A percentile compares a stretch with the other conserved stretches of the same genome.
Conservation (phyloP, 2,113 vertebrate species). For the Phrynosoma blainvillii region DNA sequence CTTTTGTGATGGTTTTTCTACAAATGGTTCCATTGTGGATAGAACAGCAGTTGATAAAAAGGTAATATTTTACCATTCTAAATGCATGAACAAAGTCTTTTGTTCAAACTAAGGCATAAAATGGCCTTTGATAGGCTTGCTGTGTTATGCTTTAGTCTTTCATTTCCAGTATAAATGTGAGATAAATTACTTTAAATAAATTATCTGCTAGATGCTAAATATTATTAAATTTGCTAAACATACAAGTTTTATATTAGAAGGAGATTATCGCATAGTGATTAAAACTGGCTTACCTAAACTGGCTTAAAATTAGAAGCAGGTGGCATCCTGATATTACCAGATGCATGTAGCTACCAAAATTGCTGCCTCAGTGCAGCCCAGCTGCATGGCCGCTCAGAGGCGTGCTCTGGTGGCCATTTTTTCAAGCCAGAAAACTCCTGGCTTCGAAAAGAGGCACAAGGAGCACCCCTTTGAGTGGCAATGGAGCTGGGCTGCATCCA, state of each 20-base stretch:
- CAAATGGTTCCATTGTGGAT: constrained; percentile 16
- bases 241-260: neutral
- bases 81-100: constrained; percentile 33
- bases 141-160: constrained; percentile 30
- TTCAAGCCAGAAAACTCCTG: too few relatives aligned
- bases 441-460: too few relatives aligned
- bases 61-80: constrained; percentile 21
- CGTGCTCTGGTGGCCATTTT: too few relatives aligned
- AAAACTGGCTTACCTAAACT: too few relatives aligned
- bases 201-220: neutral
- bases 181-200: constrained; percentile 19
- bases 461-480: too few relatives aligned
- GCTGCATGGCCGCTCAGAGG: too few relatives aligned
- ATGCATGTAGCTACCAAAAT: too few relatives aligned
- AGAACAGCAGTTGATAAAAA: neutral
- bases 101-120: constrained; percentile 9
- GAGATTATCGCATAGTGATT: too few relatives aligned
- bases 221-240: neutral
- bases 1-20: constrained; percentile 13
- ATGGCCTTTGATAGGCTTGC: constrained; percentile 28
- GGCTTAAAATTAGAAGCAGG: too few relatives aligned
- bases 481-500: too few relatives aligned
- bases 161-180: constrained; percentile 1
- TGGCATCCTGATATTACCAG: too few relatives aligned
- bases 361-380: too few relatives aligned